Percentiles rank a stretch among this genome's conserved stretches.
phyloP scores from a whole-genome alignment of 23 tunicate species.

The Aplidium turbinatum region DNA sequence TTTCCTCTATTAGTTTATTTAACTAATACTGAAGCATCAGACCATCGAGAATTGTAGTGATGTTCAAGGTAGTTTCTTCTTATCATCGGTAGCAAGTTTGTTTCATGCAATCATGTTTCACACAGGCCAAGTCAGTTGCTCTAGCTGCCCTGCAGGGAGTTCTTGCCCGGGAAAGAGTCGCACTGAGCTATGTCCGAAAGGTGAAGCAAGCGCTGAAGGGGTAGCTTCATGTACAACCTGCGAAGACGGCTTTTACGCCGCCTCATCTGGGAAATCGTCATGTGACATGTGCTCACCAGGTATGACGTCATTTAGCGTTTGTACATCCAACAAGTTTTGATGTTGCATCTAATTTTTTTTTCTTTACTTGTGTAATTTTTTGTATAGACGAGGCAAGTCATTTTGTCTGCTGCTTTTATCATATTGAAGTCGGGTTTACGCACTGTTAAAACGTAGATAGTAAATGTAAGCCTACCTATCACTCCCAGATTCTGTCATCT shows the following conservation, averaged over 20 bases:
- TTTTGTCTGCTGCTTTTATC: too few relatives aligned
- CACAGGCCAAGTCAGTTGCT: conserved; percentile 59
- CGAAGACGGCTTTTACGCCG: conserved; percentile 53
- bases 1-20: too few relatives aligned
- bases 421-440: too few relatives aligned
- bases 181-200: conserved; percentile 48
- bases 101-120: not conserved
- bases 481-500: too few relatives aligned
- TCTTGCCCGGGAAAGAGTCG: conserved; percentile 55
- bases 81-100: too few relatives aligned
- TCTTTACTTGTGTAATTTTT: not conserved
- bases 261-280: conserved; percentile 7
- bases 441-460: too few relatives aligned
- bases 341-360: not conserved
- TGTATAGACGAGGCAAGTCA: not conserved
- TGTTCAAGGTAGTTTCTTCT: too few relatives aligned
- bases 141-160: conserved; percentile 71
- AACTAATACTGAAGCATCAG: not conserved
- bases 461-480: too few relatives aligned
- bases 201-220: conserved; percentile 45
- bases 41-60: too few relatives aligned
- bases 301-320: too few relatives aligned
- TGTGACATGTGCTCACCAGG: conserved; percentile 80
- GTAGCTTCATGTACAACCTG: conserved; percentile 40
- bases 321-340: too few relatives aligned